phyloP scores from a whole-genome alignment of 1,140 invertebrate species.

The Lucilia sericata region DNA sequence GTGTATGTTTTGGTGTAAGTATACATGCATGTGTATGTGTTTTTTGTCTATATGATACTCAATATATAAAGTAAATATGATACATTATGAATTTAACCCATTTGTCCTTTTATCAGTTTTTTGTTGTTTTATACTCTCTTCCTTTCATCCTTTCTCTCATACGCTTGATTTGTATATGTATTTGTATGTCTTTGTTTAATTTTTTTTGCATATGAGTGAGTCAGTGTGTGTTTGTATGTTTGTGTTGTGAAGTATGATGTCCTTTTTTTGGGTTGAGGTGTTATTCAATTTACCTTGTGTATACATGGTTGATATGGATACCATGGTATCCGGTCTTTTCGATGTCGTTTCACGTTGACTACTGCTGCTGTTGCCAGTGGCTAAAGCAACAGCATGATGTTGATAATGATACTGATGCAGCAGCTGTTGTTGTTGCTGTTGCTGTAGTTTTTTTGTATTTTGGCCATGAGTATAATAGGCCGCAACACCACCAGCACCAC shows the following conservation, averaged over 20 bases:
- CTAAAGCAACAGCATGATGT: conserved; percentile 50
- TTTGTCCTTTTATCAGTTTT: conserved; percentile 1
- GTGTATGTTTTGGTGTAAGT: not conserved
- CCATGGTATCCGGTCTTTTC: conserved; percentile 62
- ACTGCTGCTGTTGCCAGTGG: conserved; percentile 57
- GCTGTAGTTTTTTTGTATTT: conserved; percentile 34
- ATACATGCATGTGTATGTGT: not conserved
- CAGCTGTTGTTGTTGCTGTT: conserved; percentile 25
- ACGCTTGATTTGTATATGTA: not conserved
- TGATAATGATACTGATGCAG: conserved; percentile 48
- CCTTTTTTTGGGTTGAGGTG: not conserved
- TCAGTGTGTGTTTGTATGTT: not conserved
- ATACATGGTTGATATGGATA: conserved; percentile 63
- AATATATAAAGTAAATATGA: not conserved
- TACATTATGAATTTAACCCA: not conserved
- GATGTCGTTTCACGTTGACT: conserved; percentile 61
- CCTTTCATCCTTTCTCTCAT: not conserved
- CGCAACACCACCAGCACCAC: not conserved
- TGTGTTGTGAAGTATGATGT: not conserved
- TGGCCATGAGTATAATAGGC: conserved; percentile 45
- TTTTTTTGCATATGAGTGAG: not conserved
- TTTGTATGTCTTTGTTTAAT: not conserved
- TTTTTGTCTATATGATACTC: not conserved
- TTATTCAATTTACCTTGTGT: conserved; percentile 60
- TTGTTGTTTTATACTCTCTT: not conserved